Evolutionary conservation across 2,113 vertebrate genomes (phyloP).

Genomic region (Forbesichthys papilliferus): DNA sequence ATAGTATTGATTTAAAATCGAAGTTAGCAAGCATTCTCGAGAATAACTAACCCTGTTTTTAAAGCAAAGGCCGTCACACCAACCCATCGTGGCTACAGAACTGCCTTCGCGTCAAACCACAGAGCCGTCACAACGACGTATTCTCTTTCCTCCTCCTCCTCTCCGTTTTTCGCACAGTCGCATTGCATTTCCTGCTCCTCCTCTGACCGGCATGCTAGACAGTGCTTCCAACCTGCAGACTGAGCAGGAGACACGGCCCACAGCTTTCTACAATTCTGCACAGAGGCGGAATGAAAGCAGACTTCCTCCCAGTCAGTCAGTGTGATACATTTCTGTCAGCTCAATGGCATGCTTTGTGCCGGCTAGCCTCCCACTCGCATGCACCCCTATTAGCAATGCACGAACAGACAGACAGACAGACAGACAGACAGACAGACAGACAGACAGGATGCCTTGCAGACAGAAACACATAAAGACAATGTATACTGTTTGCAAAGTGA

Average conservation of each 20-base stretch:
- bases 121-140: too few relatives aligned
- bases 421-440: background rate
- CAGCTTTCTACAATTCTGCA: slow-evolving; percentile 18
- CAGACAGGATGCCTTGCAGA: background rate
- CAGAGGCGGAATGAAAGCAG: background rate
- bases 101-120: too few relatives aligned
- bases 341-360: slow-evolving; percentile 25
- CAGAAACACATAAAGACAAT: background rate
- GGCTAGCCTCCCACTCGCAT: slow-evolving; percentile 15
- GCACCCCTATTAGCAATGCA: background rate
- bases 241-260: background rate
- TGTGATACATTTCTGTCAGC: slow-evolving; percentile 36
- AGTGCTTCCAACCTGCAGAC: background rate
- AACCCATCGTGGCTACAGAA: too few relatives aligned
- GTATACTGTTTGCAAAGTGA: background rate
- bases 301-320: slow-evolving; percentile 23
- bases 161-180: too few relatives aligned
- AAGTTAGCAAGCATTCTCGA: too few relatives aligned
- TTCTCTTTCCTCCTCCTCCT: too few relatives aligned
- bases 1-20: too few relatives aligned
- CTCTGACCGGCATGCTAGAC: background rate
- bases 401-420: background rate
- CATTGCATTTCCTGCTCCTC: background rate
- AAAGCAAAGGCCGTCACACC: too few relatives aligned
- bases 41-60: too few relatives aligned